These are phyloP conservation scores for Tachypleus tridentatus DNA, from an alignment of 1,140 invertebrate species.

Conservation along the genomic window DNA sequence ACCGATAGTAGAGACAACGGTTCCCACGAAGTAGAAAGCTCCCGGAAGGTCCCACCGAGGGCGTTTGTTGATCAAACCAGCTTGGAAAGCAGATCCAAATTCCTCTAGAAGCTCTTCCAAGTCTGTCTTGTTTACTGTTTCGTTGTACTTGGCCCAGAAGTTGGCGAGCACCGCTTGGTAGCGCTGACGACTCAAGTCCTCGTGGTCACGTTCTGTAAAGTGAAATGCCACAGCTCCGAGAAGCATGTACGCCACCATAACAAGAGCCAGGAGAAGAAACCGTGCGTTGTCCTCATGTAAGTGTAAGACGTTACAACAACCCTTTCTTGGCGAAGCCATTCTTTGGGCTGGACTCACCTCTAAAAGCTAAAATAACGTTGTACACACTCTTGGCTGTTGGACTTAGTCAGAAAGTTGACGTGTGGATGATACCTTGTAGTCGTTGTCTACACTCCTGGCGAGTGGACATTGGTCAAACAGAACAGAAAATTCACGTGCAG, in stretches of 20 bases:
- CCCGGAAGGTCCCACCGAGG: slow-evolving; percentile 51
- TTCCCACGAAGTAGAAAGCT: slow-evolving; percentile 54
- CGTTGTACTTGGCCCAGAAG: slow-evolving; percentile 34
- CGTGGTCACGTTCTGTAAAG: slow-evolving; percentile 43
- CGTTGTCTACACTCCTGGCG: no score
- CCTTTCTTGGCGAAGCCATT: slow-evolving; percentile 7
- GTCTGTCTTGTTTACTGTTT: slow-evolving; percentile 37
- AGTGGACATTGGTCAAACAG: no score
- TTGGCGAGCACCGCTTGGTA: slow-evolving; percentile 38
- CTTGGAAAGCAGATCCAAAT: slow-evolving; percentile 46
- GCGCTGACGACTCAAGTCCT: slow-evolving; percentile 33
- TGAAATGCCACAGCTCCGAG: slow-evolving; percentile 48
- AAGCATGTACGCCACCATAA: slow-evolving; percentile 49
- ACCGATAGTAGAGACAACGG: slow-evolving; percentile 57
- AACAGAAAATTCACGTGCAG: no score
- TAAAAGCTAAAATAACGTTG: no score
- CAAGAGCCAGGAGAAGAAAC: slow-evolving; percentile 47
- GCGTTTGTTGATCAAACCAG: slow-evolving; percentile 43
- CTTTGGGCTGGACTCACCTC: no score
- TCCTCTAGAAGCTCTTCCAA: slow-evolving; percentile 43
- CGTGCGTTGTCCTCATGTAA: slow-evolving; percentile 52
- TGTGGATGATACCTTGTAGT: no score
- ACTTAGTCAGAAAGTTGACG: no score
- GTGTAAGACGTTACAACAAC: slow-evolving; percentile 34
- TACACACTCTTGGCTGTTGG: no score